Evolutionary conservation across 2,113 vertebrate species (phyloP).

Genomic region (Carassius gibelio): DNA sequence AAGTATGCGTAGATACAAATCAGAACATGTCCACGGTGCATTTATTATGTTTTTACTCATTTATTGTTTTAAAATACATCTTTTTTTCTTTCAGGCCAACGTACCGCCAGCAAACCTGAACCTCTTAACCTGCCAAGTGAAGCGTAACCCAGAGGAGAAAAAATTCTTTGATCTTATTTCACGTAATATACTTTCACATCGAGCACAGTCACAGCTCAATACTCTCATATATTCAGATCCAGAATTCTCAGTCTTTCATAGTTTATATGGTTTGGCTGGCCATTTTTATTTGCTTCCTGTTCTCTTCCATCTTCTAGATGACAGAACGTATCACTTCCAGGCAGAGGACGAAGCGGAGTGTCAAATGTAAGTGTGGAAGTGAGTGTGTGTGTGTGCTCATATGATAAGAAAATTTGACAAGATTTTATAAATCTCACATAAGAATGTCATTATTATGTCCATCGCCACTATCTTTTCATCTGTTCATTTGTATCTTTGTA

Average conservation of each 20-base stretch:
- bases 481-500: background rate
- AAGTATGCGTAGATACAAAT: too few relatives aligned
- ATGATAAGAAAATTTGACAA: background rate
- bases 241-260: background rate
- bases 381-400: background rate
- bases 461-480: background rate
- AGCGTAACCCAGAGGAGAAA: slow-evolving; percentile 93
- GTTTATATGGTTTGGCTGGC: background rate
- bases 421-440: background rate
- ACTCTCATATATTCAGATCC: background rate
- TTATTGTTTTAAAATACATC: too few relatives aligned
- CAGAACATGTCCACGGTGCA: too few relatives aligned
- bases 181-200: slow-evolving; percentile 78
- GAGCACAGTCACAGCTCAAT: background rate
- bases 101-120: slow-evolving; percentile 93
- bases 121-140: slow-evolving; percentile 97
- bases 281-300: background rate
- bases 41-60: too few relatives aligned
- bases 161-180: slow-evolving; percentile 97
- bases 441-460: background rate
- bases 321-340: slow-evolving; percentile 82
- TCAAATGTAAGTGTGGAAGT: slow-evolving; percentile 72
- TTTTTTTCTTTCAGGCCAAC: slow-evolving; percentile 78
- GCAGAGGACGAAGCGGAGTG: slow-evolving; percentile 79
- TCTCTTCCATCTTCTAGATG: slow-evolving; percentile 63